Base-by-base conservation (phyloP, 2,888 invertebrate species). In the Hydropsyche betteni region DNA sequence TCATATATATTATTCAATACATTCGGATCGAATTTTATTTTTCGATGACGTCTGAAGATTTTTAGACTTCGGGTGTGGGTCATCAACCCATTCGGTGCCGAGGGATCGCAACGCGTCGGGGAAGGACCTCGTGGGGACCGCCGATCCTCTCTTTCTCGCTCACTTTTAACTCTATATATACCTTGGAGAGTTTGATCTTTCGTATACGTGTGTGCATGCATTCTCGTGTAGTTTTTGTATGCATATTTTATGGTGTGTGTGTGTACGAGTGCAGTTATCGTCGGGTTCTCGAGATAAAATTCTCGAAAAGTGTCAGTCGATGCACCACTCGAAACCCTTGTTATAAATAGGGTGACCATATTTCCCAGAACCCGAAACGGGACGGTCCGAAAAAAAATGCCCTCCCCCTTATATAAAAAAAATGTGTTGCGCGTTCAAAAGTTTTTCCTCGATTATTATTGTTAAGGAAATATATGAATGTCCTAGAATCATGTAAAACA, bases 1-100 rank as follows among this genome's bases (percentile, higher is more conserved):
- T 64, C 36, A 5, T 10, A 24, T 24, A 24, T 24, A 24, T 24
- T 33, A 36, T 71, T 5, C 36, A 52, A 12, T 6, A n/a, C 38
- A 7, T 6, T 12, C 71, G 71, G 55, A 24, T 24, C 2, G 24
- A 34, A 68, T 68, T 33, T 68, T 38, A 34, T 34, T 34, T 61
- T 75, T 24, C 52, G 12, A 71, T 72, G 44, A 44, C 44, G 7
- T 6, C 10, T 8, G 68, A 74, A 69, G 77, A 77, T 75, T 76
- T 75, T 77, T 75, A 71, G 77, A 44, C 77, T 69, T 69, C 68
- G 74, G 74, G 74, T 10, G 44, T 77, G 72, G 77, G 77, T 77
- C 77, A 77, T 75, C 77, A 77, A 77, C 77, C 77, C 44, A 44
- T 8, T 10, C 75, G 77, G 44, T 36, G 74, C 74, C 50, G 64